phyloP scores from a whole-genome alignment of 2,888 invertebrate genomes.

The Acheta domesticus region DNA sequence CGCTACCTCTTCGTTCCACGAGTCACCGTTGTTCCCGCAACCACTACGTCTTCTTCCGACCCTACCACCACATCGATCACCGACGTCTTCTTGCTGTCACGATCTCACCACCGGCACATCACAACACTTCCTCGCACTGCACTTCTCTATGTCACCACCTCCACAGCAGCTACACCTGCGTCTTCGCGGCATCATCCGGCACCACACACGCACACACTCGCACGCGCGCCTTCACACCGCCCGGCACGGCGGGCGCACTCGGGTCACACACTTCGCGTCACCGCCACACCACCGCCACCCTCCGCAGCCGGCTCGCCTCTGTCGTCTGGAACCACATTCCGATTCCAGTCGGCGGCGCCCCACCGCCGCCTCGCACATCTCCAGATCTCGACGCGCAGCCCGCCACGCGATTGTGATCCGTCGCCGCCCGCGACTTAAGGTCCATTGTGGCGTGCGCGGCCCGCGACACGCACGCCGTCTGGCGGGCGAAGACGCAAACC shows the following conservation, averaged over 20 bases:
- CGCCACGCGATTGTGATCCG: not conserved
- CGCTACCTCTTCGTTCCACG: too few relatives aligned
- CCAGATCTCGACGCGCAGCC: not conserved
- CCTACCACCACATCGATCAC: too few relatives aligned
- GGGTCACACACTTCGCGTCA: not conserved
- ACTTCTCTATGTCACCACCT: not conserved
- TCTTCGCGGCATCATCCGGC: not conserved
- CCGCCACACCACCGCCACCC: not conserved
- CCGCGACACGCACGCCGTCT: not conserved
- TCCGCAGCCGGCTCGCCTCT: conserved; percentile 4
- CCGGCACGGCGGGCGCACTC: not conserved
- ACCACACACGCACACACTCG: too few relatives aligned
- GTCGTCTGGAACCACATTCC: not conserved
- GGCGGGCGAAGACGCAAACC: not conserved
- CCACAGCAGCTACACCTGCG: too few relatives aligned
- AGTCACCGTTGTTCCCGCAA: not conserved
- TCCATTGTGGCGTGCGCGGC: not conserved
- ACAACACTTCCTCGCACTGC: not conserved
- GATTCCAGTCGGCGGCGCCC: not conserved
- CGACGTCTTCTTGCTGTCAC: not conserved
- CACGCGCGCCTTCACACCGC: too few relatives aligned
- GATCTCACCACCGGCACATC: not conserved
- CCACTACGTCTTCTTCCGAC: too few relatives aligned
- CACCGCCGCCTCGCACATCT: not conserved
- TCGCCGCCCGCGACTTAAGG: not conserved